A percentile compares a stretch with the other conserved stretches of the same genome.
Evolutionary conservation across 1,140 invertebrate species (phyloP).

Genomic region (Drosophila neocordata): DNA sequence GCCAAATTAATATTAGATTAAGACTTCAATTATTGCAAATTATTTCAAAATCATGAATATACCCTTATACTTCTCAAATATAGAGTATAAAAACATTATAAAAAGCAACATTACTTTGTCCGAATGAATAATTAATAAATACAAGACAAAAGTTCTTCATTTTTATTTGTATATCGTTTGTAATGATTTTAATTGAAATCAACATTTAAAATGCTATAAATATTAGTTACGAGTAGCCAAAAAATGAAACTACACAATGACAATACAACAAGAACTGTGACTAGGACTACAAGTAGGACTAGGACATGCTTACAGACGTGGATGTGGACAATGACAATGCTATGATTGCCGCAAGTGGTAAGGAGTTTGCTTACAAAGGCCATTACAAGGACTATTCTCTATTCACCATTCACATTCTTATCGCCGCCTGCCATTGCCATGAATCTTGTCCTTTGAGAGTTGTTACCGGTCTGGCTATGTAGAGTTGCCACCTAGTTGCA

Average conservation of each 20-base stretch:
- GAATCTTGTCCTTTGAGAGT: constrained; percentile 77
- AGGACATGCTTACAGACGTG: constrained; percentile 17
- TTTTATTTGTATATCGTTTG: constrained; percentile 11
- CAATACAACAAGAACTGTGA: neutral
- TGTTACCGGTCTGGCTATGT: constrained; percentile 57
- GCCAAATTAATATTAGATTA: no score
- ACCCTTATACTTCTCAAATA: neutral
- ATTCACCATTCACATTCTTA: constrained; percentile 32
- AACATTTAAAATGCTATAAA: constrained; percentile 72
- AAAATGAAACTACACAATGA: constrained; percentile 31
- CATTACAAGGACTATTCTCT: constrained; percentile 58
- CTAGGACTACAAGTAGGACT: constrained; percentile 13
- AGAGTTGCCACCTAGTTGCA: constrained; percentile 74
- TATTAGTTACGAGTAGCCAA: constrained; percentile 31
- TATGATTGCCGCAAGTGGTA: constrained; percentile 52
- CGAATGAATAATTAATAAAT: constrained; percentile 70
- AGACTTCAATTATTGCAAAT: no score
- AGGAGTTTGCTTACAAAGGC: constrained; percentile 65
- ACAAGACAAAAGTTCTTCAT: constrained; percentile 47
- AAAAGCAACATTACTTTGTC: constrained; percentile 8
- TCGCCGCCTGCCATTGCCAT: constrained; percentile 61
- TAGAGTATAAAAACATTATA: constrained; percentile 21
- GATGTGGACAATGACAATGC: constrained; percentile 50
- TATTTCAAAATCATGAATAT: neutral
- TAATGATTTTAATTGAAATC: constrained; percentile 67